phyloP scores from a whole-genome alignment of 2,888 invertebrate genomes.

The Brenthis ino region DNA sequence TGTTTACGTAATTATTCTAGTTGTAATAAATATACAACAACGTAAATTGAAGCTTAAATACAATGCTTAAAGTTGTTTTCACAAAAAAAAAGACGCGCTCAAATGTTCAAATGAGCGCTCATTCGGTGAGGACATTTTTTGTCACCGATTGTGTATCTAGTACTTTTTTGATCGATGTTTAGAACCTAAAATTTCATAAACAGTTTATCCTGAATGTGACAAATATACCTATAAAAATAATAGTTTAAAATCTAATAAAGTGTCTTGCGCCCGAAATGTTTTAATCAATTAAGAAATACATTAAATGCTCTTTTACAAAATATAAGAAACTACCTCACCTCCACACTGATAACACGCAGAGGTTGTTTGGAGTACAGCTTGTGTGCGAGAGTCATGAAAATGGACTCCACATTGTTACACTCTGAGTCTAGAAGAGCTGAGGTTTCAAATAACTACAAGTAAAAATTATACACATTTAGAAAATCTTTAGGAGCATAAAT shows the following conservation, averaged over 20 bases:
- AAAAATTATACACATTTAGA: background rate
- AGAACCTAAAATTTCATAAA: background rate
- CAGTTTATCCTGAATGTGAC: no score
- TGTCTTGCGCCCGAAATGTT: background rate
- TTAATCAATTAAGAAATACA: no score
- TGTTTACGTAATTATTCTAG: no score
- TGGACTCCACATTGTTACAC: conserved; percentile 89
- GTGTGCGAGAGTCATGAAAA: conserved; percentile 91
- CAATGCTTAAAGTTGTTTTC: no score
- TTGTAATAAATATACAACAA: no score
- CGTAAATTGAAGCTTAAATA: no score
- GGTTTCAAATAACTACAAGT: conserved; percentile 87
- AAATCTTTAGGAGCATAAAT: background rate
- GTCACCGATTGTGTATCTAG: no score
- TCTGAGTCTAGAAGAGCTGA: conserved; percentile 89
- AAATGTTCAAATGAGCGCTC: no score
- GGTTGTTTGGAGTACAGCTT: conserved; percentile 83
- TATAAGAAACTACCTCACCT: conserved; percentile 47
- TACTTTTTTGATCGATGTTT: no score
- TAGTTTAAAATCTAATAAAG: background rate
- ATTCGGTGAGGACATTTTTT: no score
- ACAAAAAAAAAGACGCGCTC: no score
- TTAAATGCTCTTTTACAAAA: background rate
- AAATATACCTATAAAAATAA: background rate
- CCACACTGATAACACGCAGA: conserved; percentile 65